These are phyloP conservation scores for Argya squamiceps DNA, from an alignment of 2,797 vertebrate species.

Conservation along the genomic window DNA sequence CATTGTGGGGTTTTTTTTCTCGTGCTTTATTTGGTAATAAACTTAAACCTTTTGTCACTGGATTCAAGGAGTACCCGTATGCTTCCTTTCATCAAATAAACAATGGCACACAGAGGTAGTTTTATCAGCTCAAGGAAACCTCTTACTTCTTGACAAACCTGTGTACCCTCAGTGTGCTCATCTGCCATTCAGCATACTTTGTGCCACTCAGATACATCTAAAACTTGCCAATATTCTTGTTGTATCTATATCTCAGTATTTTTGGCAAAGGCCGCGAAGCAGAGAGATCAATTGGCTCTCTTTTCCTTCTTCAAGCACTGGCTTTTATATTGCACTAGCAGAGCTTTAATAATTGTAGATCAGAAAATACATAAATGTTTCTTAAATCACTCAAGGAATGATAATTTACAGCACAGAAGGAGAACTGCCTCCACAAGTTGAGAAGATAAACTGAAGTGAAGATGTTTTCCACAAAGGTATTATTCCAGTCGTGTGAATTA, in stretches of 20 bases:
- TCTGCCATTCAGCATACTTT: not conserved
- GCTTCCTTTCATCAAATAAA: conserved; percentile 21
- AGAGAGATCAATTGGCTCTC: not conserved
- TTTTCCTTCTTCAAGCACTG: not conserved
- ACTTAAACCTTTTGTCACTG: not conserved
- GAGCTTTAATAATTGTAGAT: not conserved
- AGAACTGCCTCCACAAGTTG: not conserved
- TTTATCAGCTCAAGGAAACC: not conserved
- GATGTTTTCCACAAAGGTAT: not conserved
- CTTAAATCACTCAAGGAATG: not conserved
- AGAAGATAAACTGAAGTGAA: not conserved
- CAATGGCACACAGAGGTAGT: not conserved
- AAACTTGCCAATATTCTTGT: not conserved
- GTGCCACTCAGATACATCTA: not conserved
- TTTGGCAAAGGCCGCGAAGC: conserved; percentile 26
- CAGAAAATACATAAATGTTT: not conserved
- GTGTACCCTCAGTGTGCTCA: not conserved
- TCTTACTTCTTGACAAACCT: not conserved
- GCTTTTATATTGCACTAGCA: not conserved
- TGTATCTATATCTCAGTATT: not conserved
- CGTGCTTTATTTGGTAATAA: not conserved
- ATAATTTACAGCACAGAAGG: not conserved
- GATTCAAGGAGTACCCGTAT: conserved; percentile 20
- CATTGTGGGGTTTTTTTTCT: not conserved
- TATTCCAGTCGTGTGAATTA: not conserved